Evolutionary conservation across 1,140 invertebrate genomes (phyloP).

Genomic region (Drosophila pruinosa): DNA sequence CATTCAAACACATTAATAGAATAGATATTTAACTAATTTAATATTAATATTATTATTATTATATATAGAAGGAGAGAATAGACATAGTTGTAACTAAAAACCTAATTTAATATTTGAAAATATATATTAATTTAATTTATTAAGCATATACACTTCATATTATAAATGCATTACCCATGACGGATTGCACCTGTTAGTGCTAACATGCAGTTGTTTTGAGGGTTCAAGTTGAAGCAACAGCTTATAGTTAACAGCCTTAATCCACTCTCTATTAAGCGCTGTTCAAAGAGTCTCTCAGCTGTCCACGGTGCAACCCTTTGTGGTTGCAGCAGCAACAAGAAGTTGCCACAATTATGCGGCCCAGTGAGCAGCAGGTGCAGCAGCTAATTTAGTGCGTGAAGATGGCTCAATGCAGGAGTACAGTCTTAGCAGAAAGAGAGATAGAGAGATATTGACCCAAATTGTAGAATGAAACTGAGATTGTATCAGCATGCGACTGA

Average conservation of each 20-base stretch:
- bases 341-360: conserved; percentile 36
- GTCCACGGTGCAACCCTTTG: not conserved
- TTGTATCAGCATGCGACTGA: conserved; percentile 33
- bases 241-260: not conserved
- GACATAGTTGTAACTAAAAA: too few relatives aligned
- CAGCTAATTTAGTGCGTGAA: not conserved
- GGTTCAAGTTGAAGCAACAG: too few relatives aligned
- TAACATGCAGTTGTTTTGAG: too few relatives aligned
- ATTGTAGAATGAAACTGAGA: not conserved
- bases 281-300: not conserved
- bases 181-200: too few relatives aligned
- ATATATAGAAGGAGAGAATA: too few relatives aligned
- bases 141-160: too few relatives aligned
- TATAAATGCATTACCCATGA: too few relatives aligned
- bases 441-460: conserved; percentile 1
- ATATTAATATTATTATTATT: too few relatives aligned
- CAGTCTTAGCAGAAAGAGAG: conserved; percentile 4
- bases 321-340: conserved; percentile 10
- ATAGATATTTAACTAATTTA: too few relatives aligned
- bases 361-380: conserved; percentile 36
- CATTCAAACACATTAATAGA: too few relatives aligned
- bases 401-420: not conserved
- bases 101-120: too few relatives aligned
- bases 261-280: not conserved
- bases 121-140: too few relatives aligned